Percentiles rank a stretch among this genome's conserved stretches.
Conservation (phyloP, 1,140 invertebrate species). For the Monochamus saltuarius region DNA sequence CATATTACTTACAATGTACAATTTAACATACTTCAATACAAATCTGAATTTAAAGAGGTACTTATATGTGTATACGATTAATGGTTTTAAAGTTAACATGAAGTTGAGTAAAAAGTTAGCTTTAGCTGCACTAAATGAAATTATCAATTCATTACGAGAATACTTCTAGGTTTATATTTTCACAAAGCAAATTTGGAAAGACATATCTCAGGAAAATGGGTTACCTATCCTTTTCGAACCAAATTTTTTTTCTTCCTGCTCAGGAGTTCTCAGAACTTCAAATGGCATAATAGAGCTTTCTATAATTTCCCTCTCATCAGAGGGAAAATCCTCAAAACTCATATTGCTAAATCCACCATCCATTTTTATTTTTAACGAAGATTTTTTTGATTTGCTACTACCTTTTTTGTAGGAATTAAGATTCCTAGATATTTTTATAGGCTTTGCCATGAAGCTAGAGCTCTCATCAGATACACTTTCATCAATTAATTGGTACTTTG, state of each 20-base stretch:
- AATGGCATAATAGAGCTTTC: constrained; percentile 57
- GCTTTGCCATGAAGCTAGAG: constrained; percentile 27
- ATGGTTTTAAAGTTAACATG: too few species aligned
- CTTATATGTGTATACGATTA: too few species aligned
- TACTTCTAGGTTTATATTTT: too few species aligned
- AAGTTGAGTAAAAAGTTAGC: too few species aligned
- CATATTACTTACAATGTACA: too few species aligned
- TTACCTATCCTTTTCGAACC: constrained; percentile 62
- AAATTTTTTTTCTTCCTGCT: constrained; percentile 53
- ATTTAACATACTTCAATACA: too few species aligned
- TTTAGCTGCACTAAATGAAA: too few species aligned
- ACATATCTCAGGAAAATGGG: constrained; percentile 59
- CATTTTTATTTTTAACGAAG: constrained; percentile 46
- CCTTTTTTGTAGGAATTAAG: constrained; percentile 30
- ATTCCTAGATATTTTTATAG: constrained; percentile 39
- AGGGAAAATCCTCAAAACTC: constrained; percentile 78
- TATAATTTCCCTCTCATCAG: constrained; percentile 60
- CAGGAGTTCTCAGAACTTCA: constrained; percentile 62
- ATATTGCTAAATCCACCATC: constrained; percentile 72
- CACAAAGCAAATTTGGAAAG: neutral
- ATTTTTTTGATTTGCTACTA: constrained; percentile 37
- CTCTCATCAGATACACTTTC: constrained; percentile 38
- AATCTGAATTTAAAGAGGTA: too few species aligned
- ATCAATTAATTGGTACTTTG: constrained; percentile 59
- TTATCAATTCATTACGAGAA: too few species aligned